These are phyloP conservation scores for Platorchestia sp. DNA, from an alignment of 1,140 invertebrate species.

Conservation along the genomic window DNA sequence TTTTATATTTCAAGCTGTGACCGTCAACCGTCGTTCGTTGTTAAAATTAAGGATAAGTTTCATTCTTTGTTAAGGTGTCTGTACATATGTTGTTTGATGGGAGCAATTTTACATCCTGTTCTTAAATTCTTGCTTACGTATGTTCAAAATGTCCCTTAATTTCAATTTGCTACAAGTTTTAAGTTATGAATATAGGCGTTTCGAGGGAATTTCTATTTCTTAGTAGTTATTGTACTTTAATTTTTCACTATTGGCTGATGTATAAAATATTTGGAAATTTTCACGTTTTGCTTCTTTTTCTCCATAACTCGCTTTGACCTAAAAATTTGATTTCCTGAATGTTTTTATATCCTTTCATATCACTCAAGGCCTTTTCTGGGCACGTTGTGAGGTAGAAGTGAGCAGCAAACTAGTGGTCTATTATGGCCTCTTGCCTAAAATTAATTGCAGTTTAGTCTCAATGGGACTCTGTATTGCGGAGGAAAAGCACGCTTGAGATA, in stretches of 20 bases:
- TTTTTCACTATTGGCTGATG: too few species aligned
- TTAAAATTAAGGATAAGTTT: too few species aligned
- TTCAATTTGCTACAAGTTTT: not conserved
- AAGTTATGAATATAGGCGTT: too few species aligned
- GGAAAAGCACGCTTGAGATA: constrained; percentile 5
- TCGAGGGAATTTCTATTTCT: too few species aligned
- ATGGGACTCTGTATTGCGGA: not conserved
- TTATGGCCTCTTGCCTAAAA: constrained; percentile 12
- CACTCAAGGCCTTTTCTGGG: not conserved
- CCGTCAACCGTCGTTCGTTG: too few species aligned
- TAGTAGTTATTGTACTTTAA: too few species aligned
- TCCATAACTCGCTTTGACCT: too few species aligned
- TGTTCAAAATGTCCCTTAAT: not conserved
- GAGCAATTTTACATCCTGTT: not conserved
- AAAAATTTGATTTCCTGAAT: too few species aligned
- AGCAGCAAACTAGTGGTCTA: not conserved
- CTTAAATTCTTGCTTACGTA: not conserved
- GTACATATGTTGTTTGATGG: too few species aligned
- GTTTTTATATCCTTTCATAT: not conserved
- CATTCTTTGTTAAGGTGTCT: too few species aligned
- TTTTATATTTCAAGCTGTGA: not conserved
- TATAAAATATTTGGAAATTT: too few species aligned
- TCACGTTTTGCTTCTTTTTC: too few species aligned
- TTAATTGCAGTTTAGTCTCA: not conserved
- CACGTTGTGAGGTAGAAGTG: not conserved